Percentiles rank a stretch among this genome's conserved stretches.
Conservation (phyloP, 2,113 vertebrate species). For the Theristicus caerulescens region DNA sequence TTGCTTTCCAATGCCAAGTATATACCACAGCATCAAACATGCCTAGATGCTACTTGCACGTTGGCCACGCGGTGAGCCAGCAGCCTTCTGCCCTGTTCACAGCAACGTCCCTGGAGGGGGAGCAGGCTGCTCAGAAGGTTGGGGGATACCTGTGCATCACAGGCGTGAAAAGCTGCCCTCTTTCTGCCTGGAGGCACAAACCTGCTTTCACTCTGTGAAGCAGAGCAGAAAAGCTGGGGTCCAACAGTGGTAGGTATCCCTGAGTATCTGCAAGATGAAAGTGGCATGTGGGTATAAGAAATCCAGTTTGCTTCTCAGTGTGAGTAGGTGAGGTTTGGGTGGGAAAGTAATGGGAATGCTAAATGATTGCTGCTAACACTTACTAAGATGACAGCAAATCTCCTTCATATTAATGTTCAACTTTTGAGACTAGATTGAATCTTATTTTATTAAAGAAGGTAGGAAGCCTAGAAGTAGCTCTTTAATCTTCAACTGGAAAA, state of each 20-base stretch:
- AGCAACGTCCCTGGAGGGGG: background rate
- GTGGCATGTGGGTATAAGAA: background rate
- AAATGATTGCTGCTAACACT: constrained; percentile 64
- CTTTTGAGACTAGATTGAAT: constrained; percentile 64
- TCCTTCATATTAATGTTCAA: constrained; percentile 68
- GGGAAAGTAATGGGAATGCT: constrained; percentile 65
- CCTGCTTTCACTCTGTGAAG: constrained; percentile 27
- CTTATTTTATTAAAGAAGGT: constrained; percentile 69
- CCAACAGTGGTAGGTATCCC: background rate
- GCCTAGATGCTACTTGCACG: background rate
- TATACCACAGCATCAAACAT: background rate
- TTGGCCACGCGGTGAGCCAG: background rate
- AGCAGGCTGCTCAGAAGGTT: background rate
- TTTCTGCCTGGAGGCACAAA: background rate
- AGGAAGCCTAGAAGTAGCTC: constrained; percentile 66
- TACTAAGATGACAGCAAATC: constrained; percentile 62
- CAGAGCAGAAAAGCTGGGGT: background rate
- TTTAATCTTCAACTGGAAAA: constrained; percentile 77
- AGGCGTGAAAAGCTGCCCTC: background rate
- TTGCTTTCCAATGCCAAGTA: background rate
- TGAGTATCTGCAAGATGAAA: background rate
- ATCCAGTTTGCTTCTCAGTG: constrained; percentile 3
- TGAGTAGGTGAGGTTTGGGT: constrained; percentile 49
- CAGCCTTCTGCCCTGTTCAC: background rate
- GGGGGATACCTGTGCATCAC: background rate